Percentiles rank a stretch among this genome's conserved stretches.
These are phyloP conservation scores for Eolophus roseicapilla DNA, from an alignment of 2,113 vertebrate genomes.

Conservation along the genomic window DNA sequence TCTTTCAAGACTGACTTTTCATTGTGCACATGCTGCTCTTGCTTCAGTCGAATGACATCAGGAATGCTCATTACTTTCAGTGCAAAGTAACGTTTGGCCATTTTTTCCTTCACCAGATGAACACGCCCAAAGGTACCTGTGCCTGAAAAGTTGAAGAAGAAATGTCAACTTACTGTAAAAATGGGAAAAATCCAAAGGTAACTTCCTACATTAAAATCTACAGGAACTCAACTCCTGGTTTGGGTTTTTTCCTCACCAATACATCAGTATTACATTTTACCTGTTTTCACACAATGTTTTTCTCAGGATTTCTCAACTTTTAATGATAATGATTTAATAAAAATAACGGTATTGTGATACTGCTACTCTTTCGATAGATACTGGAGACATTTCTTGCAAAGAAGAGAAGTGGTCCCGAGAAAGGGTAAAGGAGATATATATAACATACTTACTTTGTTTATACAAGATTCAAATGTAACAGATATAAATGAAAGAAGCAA, in stretches of 20 bases:
- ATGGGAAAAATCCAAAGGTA: not conserved
- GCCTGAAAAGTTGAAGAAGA: slow-evolving; percentile 70
- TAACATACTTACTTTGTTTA: not conserved
- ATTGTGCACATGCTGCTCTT: slow-evolving; percentile 96
- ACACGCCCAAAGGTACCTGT: slow-evolving; percentile 94
- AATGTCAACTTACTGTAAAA: not conserved
- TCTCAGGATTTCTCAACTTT: not conserved
- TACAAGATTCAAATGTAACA: not conserved
- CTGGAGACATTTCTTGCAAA: not conserved
- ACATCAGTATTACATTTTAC: not conserved
- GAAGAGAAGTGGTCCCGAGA: not conserved
- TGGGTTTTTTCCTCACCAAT: not conserved
- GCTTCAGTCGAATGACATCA: slow-evolving; percentile 93
- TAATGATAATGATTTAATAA: not conserved
- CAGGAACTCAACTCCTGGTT: not conserved
- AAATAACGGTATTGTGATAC: not conserved
- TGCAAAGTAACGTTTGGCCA: slow-evolving; percentile 81
- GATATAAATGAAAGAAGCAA: not conserved
- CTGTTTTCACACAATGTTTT: not conserved
- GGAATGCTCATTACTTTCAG: slow-evolving; percentile 97
- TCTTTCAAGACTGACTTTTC: slow-evolving; percentile 94
- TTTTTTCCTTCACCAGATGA: slow-evolving; percentile 89
- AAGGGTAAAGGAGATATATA: not conserved
- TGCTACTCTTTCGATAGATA: not conserved
- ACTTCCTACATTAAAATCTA: not conserved